A percentile compares a stretch with the other conserved stretches of the same genome.
phyloP scores from a whole-genome alignment of 2,113 vertebrate species.

The Percopsis transmontana region DNA sequence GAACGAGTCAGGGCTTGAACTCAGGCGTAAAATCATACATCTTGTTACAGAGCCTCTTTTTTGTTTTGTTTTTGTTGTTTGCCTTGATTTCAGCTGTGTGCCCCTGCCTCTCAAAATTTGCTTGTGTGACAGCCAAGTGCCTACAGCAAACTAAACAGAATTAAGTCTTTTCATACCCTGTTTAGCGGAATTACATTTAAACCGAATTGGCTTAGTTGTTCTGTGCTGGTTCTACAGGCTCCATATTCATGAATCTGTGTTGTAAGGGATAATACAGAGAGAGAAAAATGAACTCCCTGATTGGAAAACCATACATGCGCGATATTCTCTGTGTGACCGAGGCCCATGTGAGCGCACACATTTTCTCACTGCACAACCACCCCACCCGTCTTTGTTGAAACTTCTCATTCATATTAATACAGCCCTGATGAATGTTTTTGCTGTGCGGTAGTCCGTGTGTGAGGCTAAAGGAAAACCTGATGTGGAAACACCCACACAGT shows the following conservation, averaged over 20 bases:
- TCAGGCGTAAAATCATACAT: conserved; percentile 58
- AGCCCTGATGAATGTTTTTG: conserved; percentile 35
- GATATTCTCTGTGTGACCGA: conserved; percentile 50
- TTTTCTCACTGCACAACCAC: not conserved
- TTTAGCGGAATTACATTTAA: conserved; percentile 25
- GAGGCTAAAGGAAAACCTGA: conserved; percentile 52
- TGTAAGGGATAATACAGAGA: conserved; percentile 13
- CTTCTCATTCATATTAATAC: conserved; percentile 59
- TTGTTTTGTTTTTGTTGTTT: not conserved
- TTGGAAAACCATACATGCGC: conserved; percentile 20
- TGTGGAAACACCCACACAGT: conserved; percentile 49
- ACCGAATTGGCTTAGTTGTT: conserved; percentile 39
- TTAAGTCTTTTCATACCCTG: conserved; percentile 23
- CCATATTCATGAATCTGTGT: conserved; percentile 20
- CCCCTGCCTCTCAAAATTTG: conserved; percentile 38
- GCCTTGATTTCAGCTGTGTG: conserved; percentile 16
- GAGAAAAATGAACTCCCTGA: not conserved
- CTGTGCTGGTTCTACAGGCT: conserved; percentile 7
- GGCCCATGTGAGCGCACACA: conserved; percentile 8
- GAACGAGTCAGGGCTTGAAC: conserved; percentile 48
- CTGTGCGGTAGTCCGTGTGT: conserved; percentile 45
- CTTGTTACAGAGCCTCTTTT: conserved; percentile 49
- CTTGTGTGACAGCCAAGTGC: conserved; percentile 47
- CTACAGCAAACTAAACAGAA: conserved; percentile 33
- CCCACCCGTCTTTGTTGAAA: conserved; percentile 23